Conservation (phyloP, 2,113 vertebrate species). For the Macrotis lagotis region DNA sequence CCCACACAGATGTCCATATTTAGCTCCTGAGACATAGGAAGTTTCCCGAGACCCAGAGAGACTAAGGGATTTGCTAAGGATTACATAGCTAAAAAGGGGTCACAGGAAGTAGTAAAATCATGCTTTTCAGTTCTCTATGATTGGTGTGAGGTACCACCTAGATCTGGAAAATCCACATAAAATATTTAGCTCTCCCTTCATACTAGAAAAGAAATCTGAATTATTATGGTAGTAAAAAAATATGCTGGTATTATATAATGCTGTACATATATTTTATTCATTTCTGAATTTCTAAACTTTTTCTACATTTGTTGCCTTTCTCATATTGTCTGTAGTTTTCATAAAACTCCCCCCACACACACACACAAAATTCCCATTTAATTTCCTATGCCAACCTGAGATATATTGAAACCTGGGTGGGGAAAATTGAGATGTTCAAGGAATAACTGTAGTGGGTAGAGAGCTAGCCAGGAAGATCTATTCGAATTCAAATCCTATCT, state of each 20-base stretch:
- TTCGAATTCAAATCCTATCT: background rate
- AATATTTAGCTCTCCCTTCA: background rate
- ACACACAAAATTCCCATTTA: background rate
- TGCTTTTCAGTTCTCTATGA: background rate
- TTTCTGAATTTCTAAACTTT: background rate
- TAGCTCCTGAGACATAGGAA: background rate
- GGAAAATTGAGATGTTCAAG: background rate
- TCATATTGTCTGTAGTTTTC: background rate
- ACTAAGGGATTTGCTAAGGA: background rate
- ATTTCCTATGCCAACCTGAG: background rate
- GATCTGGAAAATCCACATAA: background rate
- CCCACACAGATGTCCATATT: background rate
- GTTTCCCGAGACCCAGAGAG: background rate
- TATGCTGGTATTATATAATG: background rate
- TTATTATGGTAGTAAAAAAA: background rate
- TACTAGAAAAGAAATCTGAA: background rate
- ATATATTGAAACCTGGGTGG: background rate
- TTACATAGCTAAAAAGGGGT: background rate
- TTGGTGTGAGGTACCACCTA: background rate
- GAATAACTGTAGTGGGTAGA: background rate
- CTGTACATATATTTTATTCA: background rate
- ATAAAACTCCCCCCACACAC: background rate
- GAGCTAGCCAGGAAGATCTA: background rate
- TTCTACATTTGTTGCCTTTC: background rate
- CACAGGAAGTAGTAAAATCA: background rate